Evolutionary conservation across 2,888 invertebrate species (phyloP).

Genomic region (Andrena camellia): DNA sequence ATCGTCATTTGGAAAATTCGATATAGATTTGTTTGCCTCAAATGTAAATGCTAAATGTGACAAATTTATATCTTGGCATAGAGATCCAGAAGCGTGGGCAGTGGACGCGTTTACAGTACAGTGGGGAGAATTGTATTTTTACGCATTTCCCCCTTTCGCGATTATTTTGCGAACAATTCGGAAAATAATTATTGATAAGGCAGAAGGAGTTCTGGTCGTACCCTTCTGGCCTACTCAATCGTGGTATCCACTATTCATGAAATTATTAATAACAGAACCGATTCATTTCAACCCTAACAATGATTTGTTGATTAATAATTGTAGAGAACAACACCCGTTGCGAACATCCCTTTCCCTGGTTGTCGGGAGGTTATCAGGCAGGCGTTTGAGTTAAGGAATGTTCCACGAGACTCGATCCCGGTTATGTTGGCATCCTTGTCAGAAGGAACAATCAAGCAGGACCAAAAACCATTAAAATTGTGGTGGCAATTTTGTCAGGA

Average conservation of each 20-base stretch:
- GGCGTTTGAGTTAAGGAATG: conserved; percentile 24
- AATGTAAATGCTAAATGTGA: conserved; percentile 12
- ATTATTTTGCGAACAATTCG: conserved; percentile 6
- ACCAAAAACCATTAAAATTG: conserved; percentile 5
- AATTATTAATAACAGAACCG: not conserved
- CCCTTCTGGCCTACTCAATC: conserved; percentile 12
- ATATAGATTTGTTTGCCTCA: conserved; percentile 27
- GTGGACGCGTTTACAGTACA: conserved; percentile 18
- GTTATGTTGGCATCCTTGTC: not conserved
- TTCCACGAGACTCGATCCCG: not conserved
- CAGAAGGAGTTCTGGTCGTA: not conserved
- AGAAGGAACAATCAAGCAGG: conserved; percentile 11
- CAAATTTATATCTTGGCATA: conserved; percentile 11
- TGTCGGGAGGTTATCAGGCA: conserved; percentile 50
- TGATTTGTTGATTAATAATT: conserved; percentile 21
- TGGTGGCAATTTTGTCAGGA: conserved; percentile 24
- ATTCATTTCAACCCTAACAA: conserved; percentile 1
- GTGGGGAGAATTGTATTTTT: conserved; percentile 14
- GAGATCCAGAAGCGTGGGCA: conserved; percentile 5
- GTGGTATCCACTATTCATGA: conserved; percentile 24
- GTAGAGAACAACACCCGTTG: conserved; percentile 54
- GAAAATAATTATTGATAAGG: conserved; percentile 6
- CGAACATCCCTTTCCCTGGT: conserved; percentile 68
- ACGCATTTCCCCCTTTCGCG: conserved; percentile 18
- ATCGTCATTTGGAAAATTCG: not conserved